Conservation (phyloP, 2,888 invertebrate species). For the Eristalis tenax region DNA sequence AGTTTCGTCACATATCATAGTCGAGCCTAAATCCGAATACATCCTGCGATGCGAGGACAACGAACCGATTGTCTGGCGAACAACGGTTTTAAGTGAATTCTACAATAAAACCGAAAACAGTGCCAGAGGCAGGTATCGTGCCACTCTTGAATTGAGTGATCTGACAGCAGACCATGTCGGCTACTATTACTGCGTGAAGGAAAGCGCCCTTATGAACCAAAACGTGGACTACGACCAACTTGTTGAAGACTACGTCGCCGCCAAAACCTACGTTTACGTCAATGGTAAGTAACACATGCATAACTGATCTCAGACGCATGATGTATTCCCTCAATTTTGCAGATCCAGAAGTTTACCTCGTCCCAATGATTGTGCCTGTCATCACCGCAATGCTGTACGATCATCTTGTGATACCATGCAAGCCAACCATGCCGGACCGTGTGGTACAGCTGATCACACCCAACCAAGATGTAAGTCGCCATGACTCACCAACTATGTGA, state of each 20-base stretch:
- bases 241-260: constrained; percentile 78
- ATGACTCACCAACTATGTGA: constrained; percentile 27
- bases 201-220: constrained; percentile 72
- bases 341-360: constrained; percentile 82
- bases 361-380: constrained; percentile 76
- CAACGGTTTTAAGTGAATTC: constrained; percentile 19
- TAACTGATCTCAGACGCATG: background rate
- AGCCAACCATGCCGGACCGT: constrained; percentile 84
- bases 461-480: constrained; percentile 79
- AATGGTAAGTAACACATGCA: constrained; percentile 80
- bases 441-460: constrained; percentile 81
- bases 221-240: constrained; percentile 78
- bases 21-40: constrained; percentile 78
- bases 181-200: constrained; percentile 83
- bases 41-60: constrained; percentile 82
- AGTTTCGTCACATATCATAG: constrained; percentile 76
- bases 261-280: constrained; percentile 83
- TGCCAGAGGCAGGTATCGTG: background rate
- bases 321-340: constrained; percentile 51
- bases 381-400: constrained; percentile 81
- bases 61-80: constrained; percentile 80
- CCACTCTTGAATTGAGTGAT: constrained; percentile 72
- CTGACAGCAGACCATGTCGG: constrained; percentile 82
- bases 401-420: constrained; percentile 84
- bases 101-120: constrained; percentile 11